A percentile compares a stretch with the other conserved stretches of the same genome.
Conservation (phyloP, 2,888 invertebrate species). For the Subacronicta megacephala region DNA sequence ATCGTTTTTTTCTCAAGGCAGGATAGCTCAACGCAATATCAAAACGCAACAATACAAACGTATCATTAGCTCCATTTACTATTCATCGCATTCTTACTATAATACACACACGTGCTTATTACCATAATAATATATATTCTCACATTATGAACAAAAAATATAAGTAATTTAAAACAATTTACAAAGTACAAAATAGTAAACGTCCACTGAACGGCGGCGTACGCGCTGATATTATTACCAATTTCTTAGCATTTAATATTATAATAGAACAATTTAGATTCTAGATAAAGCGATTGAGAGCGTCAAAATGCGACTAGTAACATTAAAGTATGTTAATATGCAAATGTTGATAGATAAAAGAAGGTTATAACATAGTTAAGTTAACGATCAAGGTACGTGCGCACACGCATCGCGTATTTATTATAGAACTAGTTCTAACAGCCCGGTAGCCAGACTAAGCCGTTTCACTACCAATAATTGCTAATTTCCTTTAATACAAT, state of each 20-base stretch:
- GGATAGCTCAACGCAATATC: not conserved
- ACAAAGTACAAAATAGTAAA: constrained; percentile 35
- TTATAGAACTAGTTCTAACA: constrained; percentile 54
- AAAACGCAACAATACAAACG: constrained; percentile 3
- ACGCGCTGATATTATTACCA: constrained; percentile 35
- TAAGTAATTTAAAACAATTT: constrained; percentile 32
- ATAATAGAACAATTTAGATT: constrained; percentile 68
- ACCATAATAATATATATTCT: constrained; percentile 22
- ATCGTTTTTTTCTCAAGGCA: not conserved
- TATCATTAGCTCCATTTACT: constrained; percentile 17
- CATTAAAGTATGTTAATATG: constrained; percentile 77
- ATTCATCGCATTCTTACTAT: constrained; percentile 17
- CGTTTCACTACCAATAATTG: constrained; percentile 65
- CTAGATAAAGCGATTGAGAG: constrained; percentile 75
- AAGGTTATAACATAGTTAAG: constrained; percentile 76
- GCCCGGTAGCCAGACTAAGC: constrained; percentile 58
- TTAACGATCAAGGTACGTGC: constrained; percentile 65
- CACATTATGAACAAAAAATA: constrained; percentile 26
- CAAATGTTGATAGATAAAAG: constrained; percentile 77
- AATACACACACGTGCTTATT: constrained; percentile 23
- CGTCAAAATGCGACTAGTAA: constrained; percentile 70
- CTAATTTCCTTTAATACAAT: constrained; percentile 66
- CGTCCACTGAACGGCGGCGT: constrained; percentile 15
- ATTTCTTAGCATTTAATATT: constrained; percentile 59
- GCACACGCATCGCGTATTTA: constrained; percentile 56